Conservation (phyloP, 2,113 vertebrate species). For the Hydropotes inermis region DNA sequence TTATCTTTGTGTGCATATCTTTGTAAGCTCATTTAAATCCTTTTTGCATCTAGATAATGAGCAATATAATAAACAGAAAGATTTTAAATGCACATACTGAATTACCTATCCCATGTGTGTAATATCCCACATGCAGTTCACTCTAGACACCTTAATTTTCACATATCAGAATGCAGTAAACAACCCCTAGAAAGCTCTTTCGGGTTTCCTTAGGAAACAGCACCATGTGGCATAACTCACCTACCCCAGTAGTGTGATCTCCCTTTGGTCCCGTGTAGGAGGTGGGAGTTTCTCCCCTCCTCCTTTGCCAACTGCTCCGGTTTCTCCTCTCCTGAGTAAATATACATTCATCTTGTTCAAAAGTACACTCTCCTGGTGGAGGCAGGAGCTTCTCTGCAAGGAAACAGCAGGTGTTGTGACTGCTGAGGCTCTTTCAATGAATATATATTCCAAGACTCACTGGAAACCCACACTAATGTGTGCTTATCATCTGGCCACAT, state of each 20-base stretch:
- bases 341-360: constrained; percentile 89
- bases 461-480: not conserved
- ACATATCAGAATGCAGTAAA: not conserved
- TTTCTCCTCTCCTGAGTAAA: constrained; percentile 89
- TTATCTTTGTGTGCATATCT: not conserved
- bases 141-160: not conserved
- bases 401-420: constrained; percentile 27
- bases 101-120: not conserved
- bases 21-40: not conserved
- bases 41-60: not conserved
- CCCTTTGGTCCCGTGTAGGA: constrained; percentile 93
- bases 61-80: not conserved
- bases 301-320: constrained; percentile 87
- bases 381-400: constrained; percentile 79
- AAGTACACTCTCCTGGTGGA: constrained; percentile 88
- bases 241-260: constrained; percentile 97
- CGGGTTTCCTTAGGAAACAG: constrained; percentile 24
- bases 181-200: not conserved
- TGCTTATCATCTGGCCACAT: not conserved
- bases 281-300: constrained; percentile 90
- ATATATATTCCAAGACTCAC: not conserved
- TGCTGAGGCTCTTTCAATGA: not conserved
- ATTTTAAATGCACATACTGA: not conserved
- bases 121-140: not conserved
- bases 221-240: constrained; percentile 85